Conservation (phyloP, 2,113 vertebrate genomes). For the Callionymus lyra region DNA sequence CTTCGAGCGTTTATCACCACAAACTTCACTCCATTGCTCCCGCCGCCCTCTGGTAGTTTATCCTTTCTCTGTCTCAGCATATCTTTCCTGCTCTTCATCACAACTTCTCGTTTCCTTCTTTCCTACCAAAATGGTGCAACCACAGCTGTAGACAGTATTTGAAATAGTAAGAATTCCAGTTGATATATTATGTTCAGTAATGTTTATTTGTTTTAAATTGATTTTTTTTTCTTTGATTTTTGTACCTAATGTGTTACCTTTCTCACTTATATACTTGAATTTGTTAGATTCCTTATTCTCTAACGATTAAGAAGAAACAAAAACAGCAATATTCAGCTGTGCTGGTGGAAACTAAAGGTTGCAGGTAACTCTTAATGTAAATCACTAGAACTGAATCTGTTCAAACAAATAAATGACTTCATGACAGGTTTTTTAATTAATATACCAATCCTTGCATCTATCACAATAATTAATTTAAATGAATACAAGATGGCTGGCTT, state of each 20-base stretch:
- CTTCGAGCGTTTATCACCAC: constrained; percentile 15
- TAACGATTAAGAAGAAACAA: too few species aligned
- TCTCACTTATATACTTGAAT: neutral
- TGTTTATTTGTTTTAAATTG: neutral
- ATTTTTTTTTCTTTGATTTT: neutral
- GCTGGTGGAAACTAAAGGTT: too few species aligned
- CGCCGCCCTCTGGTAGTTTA: constrained; percentile 11
- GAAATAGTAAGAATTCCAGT: neutral
- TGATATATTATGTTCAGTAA: neutral
- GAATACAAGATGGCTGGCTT: too few species aligned
- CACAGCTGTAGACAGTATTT: neutral
- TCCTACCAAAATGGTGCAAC: neutral
- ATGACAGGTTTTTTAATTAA: too few species aligned
- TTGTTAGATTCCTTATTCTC: neutral
- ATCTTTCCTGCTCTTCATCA: constrained; percentile 19
- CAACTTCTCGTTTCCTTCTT: constrained; percentile 1
- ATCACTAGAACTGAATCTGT: too few species aligned
- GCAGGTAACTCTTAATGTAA: too few species aligned
- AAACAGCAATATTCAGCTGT: too few species aligned
- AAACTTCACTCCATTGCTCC: constrained; percentile 23
- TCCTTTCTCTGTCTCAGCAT: constrained; percentile 14
- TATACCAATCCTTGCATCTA: too few species aligned
- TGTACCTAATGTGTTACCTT: neutral
- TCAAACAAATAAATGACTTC: too few species aligned
- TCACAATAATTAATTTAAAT: too few species aligned